Conservation (phyloP, 2,113 vertebrate genomes). For the Channa argus region DNA sequence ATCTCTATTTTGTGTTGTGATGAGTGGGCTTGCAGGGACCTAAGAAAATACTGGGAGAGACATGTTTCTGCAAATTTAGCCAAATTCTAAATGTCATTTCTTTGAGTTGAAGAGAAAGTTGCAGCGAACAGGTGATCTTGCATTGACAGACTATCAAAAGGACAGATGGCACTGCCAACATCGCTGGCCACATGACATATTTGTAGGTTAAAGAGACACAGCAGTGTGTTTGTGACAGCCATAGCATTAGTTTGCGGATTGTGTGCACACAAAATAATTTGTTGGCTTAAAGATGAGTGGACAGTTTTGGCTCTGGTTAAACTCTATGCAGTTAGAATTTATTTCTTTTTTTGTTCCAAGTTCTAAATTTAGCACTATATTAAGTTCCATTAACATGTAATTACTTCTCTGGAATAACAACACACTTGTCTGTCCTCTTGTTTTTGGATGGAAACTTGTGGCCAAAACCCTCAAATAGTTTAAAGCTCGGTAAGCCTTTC, state of each 20-base stretch:
- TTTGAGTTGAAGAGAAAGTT: constrained; percentile 12
- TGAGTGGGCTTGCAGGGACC: background rate
- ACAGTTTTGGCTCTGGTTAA: background rate
- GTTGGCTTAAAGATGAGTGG: constrained; percentile 5
- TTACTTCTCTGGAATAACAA: background rate
- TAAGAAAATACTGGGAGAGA: background rate
- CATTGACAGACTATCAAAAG: constrained; percentile 44
- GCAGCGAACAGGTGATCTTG: constrained; percentile 15
- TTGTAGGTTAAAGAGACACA: constrained; percentile 46
- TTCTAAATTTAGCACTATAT: background rate
- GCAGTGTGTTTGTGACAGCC: constrained; percentile 19
- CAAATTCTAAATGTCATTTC: constrained; percentile 15
- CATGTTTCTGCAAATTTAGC: background rate
- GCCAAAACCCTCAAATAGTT: too few relatives aligned
- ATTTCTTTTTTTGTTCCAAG: background rate
- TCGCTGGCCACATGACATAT: constrained; percentile 23
- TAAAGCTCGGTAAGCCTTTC: too few relatives aligned
- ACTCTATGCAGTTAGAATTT: background rate
- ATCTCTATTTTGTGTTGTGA: background rate
- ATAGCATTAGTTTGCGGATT: constrained; percentile 8
- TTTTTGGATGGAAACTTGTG: too few relatives aligned
- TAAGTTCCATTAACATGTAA: background rate
- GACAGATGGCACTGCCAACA: constrained; percentile 49
- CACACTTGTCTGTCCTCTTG: background rate
- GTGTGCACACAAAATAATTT: background rate